Conservation (phyloP, 2,888 invertebrate genomes). For the Papilio elwesi region DNA sequence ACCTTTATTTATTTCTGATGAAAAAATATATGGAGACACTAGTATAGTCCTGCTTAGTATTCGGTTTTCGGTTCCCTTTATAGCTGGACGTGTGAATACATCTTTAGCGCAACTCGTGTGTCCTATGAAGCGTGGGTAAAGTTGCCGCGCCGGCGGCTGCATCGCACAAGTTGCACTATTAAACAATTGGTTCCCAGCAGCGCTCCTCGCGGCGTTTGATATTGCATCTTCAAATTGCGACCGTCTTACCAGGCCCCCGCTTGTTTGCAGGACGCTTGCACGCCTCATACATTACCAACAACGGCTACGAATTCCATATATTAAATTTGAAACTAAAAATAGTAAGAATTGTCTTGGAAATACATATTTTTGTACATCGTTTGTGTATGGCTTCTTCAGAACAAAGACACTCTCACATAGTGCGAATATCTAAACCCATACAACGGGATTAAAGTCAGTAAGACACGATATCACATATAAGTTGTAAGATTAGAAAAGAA, state of each 20-base stretch:
- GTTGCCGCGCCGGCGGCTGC: constrained; percentile 44
- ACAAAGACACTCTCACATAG: no score
- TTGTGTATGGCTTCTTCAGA: no score
- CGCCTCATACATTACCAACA: constrained; percentile 17
- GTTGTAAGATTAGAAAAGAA: no score
- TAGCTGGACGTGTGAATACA: constrained; percentile 18
- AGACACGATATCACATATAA: no score
- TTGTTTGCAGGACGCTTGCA: constrained; percentile 28
- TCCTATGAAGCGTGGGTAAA: constrained; percentile 33
- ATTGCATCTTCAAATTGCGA: constrained; percentile 35
- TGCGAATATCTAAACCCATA: no score
- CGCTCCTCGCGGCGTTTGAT: constrained; percentile 32
- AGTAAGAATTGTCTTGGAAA: neutral
- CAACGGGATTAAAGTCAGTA: no score
- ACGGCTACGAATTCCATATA: neutral
- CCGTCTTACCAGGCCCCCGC: constrained; percentile 6
- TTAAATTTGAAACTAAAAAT: neutral
- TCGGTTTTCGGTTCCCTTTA: no score
- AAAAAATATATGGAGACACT: no score
- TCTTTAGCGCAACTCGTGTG: neutral
- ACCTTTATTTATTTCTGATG: no score
- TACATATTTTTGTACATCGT: no score
- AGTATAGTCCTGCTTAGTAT: no score
- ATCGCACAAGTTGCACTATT: constrained; percentile 44
- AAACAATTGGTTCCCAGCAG: constrained; percentile 36